Evolutionary conservation across 2,888 invertebrate species (phyloP), one percentile per base, ranked within the genome.

Genomic region (Xestia rhomboidea): DNA sequence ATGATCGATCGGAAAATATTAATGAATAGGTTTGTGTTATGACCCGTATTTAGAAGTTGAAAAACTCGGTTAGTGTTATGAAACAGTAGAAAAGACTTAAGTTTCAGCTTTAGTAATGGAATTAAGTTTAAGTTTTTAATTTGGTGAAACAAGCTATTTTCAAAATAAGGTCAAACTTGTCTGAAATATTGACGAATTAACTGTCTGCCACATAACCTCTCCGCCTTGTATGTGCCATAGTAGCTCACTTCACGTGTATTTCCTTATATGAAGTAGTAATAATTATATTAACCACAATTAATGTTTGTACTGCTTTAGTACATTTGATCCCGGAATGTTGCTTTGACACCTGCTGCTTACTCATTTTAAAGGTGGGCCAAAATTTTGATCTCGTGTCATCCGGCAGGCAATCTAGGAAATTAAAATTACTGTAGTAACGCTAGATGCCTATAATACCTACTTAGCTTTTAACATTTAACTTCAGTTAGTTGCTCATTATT

Each of bases 321-420:
- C 10, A 79, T 62, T 41, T 34, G 49, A 38, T 46, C 21, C 51
- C 18, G 38, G 51, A 63, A 79, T 38, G 15, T 79, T 38, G 15
- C 46, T 77, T n/a, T 38, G 44, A 63, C 27, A 51, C 27, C 24
- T 30, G 3, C 41, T 41, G 10, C 11, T 41, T 41, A 41, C 41
- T 41, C 7, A 10, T 41, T 41, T 41, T 41, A 41, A 41, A 11
- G 41, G 11, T 41, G 10, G 10, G 41, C 41, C 41, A 41, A 10
- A 11, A 41, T 41, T 41, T 10, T 41, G 41, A 10, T 41, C 1
- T 10, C 41, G 10, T 41, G 41, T 41, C 41, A 41, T 10, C 41
- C 41, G 10, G 41, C 41, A 41, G 41, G 41, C 41, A 41, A 41
- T 10, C 41, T 41, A 10, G 41, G 10, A 10, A 41, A 41, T 10